These are phyloP conservation scores for Columba guinea DNA, from an alignment of 2,797 vertebrate species.

Conservation along the genomic window DNA sequence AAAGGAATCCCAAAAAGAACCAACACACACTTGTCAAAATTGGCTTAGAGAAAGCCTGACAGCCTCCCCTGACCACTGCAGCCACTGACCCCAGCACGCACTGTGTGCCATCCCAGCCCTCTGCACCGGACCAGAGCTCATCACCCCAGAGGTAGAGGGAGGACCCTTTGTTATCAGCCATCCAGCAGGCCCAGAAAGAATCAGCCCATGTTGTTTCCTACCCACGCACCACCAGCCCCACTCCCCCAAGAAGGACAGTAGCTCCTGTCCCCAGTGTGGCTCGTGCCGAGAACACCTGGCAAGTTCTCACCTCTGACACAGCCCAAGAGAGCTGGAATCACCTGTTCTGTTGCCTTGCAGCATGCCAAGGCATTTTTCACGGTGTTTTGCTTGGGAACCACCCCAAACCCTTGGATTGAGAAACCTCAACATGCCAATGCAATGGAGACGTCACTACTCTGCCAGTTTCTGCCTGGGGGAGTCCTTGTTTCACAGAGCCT, in stretches of 20 bases:
- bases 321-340: slow-evolving; percentile 59
- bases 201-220: background rate
- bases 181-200: background rate
- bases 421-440: background rate
- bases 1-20: slow-evolving; percentile 14
- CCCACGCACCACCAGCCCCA: rapidly evolving
- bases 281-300: background rate
- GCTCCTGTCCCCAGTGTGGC: background rate
- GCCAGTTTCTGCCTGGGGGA: background rate
- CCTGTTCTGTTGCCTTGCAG: slow-evolving; percentile 50
- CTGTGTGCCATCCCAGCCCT: background rate
- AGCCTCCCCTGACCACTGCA: background rate
- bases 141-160: background rate
- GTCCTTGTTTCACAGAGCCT: background rate
- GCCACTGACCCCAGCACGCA: background rate
- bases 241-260: background rate
- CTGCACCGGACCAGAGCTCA: rapidly evolving
- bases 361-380: slow-evolving; percentile 58
- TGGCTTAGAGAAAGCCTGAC: background rate
- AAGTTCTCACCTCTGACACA: slow-evolving; percentile 24
- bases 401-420: slow-evolving; percentile 45
- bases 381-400: slow-evolving; percentile 50
- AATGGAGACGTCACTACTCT: background rate
- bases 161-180: slow-evolving; percentile 18
- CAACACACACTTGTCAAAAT: background rate